Evolutionary conservation across 2,797 vertebrate species (phyloP).

Genomic region (Epinephelus coioides): DNA sequence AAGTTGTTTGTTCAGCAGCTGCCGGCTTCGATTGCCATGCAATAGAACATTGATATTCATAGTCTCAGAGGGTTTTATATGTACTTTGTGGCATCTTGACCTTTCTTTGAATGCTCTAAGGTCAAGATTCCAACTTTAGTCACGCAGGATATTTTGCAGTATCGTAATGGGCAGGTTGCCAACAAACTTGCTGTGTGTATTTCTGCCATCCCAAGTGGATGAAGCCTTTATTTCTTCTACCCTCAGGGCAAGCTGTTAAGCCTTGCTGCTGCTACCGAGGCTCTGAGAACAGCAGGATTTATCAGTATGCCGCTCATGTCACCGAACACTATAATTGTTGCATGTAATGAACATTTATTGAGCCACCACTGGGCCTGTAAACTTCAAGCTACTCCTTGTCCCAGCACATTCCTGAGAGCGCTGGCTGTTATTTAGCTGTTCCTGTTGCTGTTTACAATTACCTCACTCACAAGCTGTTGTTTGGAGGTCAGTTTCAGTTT

Average conservation of each 20-base stretch:
- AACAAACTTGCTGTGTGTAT: neutral
- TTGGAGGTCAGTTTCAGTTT: neutral
- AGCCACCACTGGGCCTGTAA: neutral
- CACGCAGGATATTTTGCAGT: constrained; percentile 2
- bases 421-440: neutral
- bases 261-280: neutral
- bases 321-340: neutral
- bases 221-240: neutral
- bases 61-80: neutral
- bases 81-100: neutral
- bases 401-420: constrained; percentile 1
- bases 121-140: neutral
- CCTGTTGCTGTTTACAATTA: neutral
- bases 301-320: neutral
- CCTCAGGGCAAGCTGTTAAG: neutral
- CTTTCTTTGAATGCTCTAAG: constrained; percentile 3
- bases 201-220: neutral
- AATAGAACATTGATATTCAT: neutral
- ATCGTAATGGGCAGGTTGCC: neutral
- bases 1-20: neutral
- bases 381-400: neutral
- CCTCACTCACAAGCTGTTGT: neutral
- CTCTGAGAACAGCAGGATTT: neutral
- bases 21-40: neutral
- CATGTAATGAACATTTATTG: neutral